A percentile compares a stretch with the other conserved stretches of the same genome.
Evolutionary conservation across 1,140 invertebrate genomes (phyloP).

Genomic region (Hyles euphorbiae): DNA sequence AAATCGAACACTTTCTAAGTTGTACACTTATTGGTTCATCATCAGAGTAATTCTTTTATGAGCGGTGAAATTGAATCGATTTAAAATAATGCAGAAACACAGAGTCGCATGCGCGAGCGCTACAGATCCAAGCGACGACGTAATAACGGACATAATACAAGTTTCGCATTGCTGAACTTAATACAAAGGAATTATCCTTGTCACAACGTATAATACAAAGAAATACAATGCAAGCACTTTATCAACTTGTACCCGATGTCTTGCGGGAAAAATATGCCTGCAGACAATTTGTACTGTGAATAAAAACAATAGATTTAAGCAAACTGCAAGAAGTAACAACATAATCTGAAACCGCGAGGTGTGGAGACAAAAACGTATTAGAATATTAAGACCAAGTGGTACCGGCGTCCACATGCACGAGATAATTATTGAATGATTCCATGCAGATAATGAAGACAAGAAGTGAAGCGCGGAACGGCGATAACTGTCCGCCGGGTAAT

Average conservation of each 20-base stretch:
- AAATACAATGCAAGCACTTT: conserved; percentile 23
- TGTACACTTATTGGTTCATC: neutral
- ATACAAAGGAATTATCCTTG: conserved; percentile 30
- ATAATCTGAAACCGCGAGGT: neutral
- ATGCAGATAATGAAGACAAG: conserved; percentile 34
- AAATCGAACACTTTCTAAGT: conserved; percentile 12
- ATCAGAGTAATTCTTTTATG: neutral
- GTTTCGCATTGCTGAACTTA: conserved; percentile 26
- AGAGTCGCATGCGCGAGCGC: too few relatives aligned
- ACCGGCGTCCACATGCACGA: too few relatives aligned
- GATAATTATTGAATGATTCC: conserved; percentile 36
- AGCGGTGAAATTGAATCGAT: conserved; percentile 2
- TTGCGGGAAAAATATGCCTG: conserved; percentile 10
- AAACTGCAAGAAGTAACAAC: neutral
- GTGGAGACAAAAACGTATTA: too few relatives aligned
- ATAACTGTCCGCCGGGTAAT: conserved; percentile 33
- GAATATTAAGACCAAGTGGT: too few relatives aligned
- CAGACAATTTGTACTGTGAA: conserved; percentile 3
- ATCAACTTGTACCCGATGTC: conserved; percentile 10
- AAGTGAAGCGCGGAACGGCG: conserved; percentile 43
- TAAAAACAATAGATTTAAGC: conserved; percentile 7
- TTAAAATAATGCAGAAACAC: conserved; percentile 1
- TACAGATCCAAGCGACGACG: neutral
- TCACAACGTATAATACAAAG: conserved; percentile 14
- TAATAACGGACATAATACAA: conserved; percentile 17